Conservation (phyloP, 2,113 vertebrate species). For the Anas platyrhynchos region DNA sequence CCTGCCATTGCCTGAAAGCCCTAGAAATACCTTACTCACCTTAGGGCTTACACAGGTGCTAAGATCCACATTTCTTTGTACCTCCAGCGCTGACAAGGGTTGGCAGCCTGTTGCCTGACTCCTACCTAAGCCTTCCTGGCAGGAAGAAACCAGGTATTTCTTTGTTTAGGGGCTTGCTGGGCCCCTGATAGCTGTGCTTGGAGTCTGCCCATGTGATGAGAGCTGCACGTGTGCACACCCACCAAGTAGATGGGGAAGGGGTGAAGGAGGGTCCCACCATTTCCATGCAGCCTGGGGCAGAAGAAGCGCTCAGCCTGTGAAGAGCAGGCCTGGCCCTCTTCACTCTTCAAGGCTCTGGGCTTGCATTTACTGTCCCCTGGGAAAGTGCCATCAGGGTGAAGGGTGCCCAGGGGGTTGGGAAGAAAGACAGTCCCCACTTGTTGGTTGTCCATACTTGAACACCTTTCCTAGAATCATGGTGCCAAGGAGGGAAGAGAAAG, state of each 20-base stretch:
- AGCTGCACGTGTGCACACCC: rapidly evolving
- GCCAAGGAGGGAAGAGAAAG: not conserved
- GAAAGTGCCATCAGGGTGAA: not conserved
- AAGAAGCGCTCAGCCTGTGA: not conserved
- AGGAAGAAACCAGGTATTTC: not conserved
- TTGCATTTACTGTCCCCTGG: not conserved
- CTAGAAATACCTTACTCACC: not conserved
- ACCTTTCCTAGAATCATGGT: not conserved
- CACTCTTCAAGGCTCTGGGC: not conserved
- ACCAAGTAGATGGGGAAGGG: not conserved
- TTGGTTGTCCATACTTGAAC: not conserved
- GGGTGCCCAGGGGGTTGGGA: rapidly evolving
- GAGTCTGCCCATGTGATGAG: rapidly evolving
- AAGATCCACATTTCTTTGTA: rapidly evolving
- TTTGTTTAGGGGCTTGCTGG: not conserved
- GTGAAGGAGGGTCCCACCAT: not conserved
- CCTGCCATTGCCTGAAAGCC: not conserved
- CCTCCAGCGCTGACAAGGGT: not conserved
- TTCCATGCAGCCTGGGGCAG: not conserved
- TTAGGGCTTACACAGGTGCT: not conserved
- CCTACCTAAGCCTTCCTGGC: not conserved
- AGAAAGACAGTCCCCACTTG: not conserved
- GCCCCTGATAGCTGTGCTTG: rapidly evolving
- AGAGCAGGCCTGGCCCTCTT: not conserved
- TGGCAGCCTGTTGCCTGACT: rapidly evolving